Percentiles rank a stretch among this genome's conserved stretches.
Evolutionary conservation across 2,113 vertebrate species (phyloP).

Genomic region (Hiodon tergisus): DNA sequence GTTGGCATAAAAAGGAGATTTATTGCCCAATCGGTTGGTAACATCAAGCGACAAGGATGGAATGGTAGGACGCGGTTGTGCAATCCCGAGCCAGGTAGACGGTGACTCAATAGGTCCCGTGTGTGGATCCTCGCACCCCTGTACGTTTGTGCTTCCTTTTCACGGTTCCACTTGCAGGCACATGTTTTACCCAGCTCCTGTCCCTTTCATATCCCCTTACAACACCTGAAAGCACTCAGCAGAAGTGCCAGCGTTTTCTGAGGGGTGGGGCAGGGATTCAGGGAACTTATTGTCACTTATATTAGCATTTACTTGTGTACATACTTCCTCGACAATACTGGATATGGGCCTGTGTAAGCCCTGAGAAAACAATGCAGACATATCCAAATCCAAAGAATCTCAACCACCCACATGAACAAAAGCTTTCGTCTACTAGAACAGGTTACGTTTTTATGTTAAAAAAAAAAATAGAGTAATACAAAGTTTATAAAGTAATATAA

Average conservation of each 20-base stretch:
- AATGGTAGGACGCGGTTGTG: constrained; percentile 12
- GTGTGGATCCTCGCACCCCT: constrained; percentile 29
- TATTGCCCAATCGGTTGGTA: neutral
- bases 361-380: neutral
- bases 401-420: neutral
- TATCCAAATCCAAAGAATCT: neutral
- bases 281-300: neutral
- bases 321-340: neutral
- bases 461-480: too few relatives aligned
- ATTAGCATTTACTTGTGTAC: neutral
- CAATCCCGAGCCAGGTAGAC: constrained; percentile 8
- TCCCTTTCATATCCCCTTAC: constrained; percentile 39
- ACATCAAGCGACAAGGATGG: neutral
- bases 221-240: constrained; percentile 23
- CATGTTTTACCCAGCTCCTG: constrained; percentile 30
- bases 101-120: constrained; percentile 25
- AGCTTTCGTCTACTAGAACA: neutral
- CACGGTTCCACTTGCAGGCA: constrained; percentile 33
- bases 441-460: too few relatives aligned
- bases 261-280: neutral
- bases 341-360: neutral
- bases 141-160: constrained; percentile 9
- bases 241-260: neutral
- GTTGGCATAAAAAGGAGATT: too few relatives aligned
- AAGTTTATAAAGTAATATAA: too few relatives aligned